Base-by-base conservation (phyloP, 2,113 vertebrate genomes). In the Thunnus thynnus region DNA sequence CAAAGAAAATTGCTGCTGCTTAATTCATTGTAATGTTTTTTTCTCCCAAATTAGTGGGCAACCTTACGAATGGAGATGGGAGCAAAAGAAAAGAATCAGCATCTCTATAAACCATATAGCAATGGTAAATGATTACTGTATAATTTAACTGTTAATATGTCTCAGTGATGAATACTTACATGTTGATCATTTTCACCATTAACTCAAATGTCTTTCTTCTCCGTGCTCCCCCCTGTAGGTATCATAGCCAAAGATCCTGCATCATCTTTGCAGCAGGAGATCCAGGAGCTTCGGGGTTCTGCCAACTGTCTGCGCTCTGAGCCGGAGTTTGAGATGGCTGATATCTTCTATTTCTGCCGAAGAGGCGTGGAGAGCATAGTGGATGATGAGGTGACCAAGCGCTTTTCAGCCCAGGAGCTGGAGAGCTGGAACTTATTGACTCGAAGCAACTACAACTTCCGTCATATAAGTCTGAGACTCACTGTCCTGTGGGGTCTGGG, bases 341-440 rank as follows among this genome's bases (percentile, higher is more conserved):
- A 99, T 75, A 96, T 98, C 86, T 95, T 99, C 90, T 96, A 96
- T 73, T 98, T 99, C 89, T 98, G 96, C 93, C 96, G 96, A 46
- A 97, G 96, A 74, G 97, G 97, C 1, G 95, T 98, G 7, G 97
- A 97, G 94, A 97, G 96, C 91, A 98, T 98, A 61, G 96, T 99
- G 94, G 97, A 99, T 0, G 98, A 99, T 6, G 97, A 99, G 86
- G 97, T 99, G 94, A 99, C 97, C 79, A 97, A 98, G 81, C 93
- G 97, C 54, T 99, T 99, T 89, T 96, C 96, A 0, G 96, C 96
- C 0, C 97, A 98, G 87, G 97, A 99, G 86, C 77, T 98, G 88
- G 96, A 97, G 88, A 97, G 95, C 63, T 99, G 97, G 97, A 99
- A 99, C 85, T 89, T 99, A 74, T 94, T 99, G 89, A 99, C 97